These are phyloP conservation scores for Halichoeres trimaculatus DNA, from an alignment of 2,113 vertebrate species.

Conservation along the genomic window DNA sequence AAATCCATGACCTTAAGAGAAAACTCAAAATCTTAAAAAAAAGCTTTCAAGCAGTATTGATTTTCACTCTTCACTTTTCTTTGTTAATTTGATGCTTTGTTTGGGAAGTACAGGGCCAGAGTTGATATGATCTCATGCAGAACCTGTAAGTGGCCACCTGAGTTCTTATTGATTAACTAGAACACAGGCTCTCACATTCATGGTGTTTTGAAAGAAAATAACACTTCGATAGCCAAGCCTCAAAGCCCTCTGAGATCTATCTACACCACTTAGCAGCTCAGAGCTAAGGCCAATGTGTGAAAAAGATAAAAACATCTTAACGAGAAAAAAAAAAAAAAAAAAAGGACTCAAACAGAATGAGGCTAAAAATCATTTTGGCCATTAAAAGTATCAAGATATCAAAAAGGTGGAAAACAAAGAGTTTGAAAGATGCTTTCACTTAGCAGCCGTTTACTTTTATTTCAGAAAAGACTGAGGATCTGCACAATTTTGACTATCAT, in stretches of 20 bases:
- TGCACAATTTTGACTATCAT: slow-evolving; percentile 79
- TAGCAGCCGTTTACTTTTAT: slow-evolving; percentile 40
- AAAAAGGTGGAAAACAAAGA: slow-evolving; percentile 2
- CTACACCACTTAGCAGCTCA: slow-evolving; percentile 38
- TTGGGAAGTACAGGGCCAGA: slow-evolving; percentile 31
- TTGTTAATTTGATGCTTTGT: slow-evolving; percentile 56
- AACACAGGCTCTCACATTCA: slow-evolving; percentile 48
- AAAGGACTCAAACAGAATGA: slow-evolving; percentile 20
- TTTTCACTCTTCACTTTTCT: slow-evolving; percentile 43
- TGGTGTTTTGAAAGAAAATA: slow-evolving; percentile 57
- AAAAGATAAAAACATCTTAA: slow-evolving; percentile 22
- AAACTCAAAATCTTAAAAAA: slow-evolving; percentile 45
- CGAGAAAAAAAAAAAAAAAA: no score
- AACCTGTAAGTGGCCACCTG: slow-evolving; percentile 74
- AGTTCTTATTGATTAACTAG: slow-evolving; percentile 69
- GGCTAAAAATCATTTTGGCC: slow-evolving; percentile 16
- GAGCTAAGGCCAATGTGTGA: slow-evolving; percentile 22
- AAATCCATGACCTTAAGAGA: slow-evolving; percentile 25
- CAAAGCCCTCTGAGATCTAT: slow-evolving; percentile 55
- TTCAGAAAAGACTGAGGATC: slow-evolving; percentile 55
- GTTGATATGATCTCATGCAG: slow-evolving; percentile 66
- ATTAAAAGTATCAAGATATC: slow-evolving; percentile 10
- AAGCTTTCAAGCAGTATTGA: slow-evolving; percentile 53
- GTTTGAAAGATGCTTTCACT: slow-evolving; percentile 60
- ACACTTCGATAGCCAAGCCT: slow-evolving; percentile 61